These are phyloP conservation scores for Lithophane ornitopus DNA, from an alignment of 2,888 invertebrate genomes.

Conservation along the genomic window DNA sequence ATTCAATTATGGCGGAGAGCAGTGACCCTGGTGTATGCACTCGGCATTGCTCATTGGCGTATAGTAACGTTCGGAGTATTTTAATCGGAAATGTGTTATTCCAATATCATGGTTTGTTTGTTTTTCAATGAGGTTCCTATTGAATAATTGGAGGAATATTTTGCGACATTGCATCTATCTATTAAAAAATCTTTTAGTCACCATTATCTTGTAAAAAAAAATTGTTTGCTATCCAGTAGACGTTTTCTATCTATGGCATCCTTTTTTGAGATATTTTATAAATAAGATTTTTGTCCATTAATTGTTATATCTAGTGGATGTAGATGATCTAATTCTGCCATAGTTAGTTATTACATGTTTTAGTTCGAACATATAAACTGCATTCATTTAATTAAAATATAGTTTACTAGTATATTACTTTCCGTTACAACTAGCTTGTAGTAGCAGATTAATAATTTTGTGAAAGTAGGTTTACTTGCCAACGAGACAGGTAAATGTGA, in stretches of 20 bases:
- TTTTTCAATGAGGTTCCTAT: constrained; percentile 48
- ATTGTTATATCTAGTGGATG: not conserved
- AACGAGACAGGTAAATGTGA: constrained; percentile 34
- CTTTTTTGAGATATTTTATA: not conserved
- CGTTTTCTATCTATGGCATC: not conserved
- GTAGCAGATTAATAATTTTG: constrained; percentile 27
- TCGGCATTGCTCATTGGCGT: constrained; percentile 57
- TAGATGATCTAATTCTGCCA: not conserved
- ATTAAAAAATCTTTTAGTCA: not conserved
- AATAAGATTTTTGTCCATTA: too few species aligned
- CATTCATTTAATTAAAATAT: not conserved
- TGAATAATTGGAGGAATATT: not conserved
- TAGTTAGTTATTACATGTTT: not conserved
- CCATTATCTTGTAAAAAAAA: not conserved
- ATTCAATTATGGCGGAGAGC: constrained; percentile 81
- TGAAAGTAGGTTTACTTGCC: constrained; percentile 51
- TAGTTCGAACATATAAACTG: not conserved
- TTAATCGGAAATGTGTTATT: constrained; percentile 61
- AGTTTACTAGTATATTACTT: not conserved
- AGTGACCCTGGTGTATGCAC: constrained; percentile 76
- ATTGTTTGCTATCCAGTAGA: not conserved
- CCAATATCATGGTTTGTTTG: constrained; percentile 55
- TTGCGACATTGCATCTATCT: not conserved
- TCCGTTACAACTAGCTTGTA: not conserved
- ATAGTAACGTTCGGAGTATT: constrained; percentile 51